Evolutionary conservation across 53 echinoderm and acorn worm genomes (phyloP), one percentile per base, ranked within the genome.

Genomic region (Holothuria leucospilota): DNA sequence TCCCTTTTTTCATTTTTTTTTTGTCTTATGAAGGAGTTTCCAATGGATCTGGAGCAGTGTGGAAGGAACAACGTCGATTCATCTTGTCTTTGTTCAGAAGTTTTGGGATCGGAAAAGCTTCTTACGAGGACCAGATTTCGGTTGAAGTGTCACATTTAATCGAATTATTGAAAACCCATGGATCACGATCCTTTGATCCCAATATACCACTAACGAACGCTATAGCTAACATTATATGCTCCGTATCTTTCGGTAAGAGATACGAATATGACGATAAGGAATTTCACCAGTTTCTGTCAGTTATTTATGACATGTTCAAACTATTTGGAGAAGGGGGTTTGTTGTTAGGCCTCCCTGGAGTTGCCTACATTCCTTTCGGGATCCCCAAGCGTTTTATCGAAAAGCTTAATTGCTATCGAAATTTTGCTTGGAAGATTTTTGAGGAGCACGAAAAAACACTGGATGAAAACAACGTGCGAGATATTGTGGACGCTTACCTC

Each of bases 31-130:
- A 64, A 83, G 84, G 84, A 26, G 69, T 94, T 49, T 88, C 78
- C 7, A 39, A 79, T 26, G 62, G 66, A 7, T 90, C 87, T 24
- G 80, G 86, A 9, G 72, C 28, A 23, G 41, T 86, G 49, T 92
- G 88, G 88, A 89, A 89, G 77, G 91, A 93, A 21, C 86, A 88
- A n/a, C 88, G 95, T 11, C 85, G 90, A 3, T 95, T 95, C 21
- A 88, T 88, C 20, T 71, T 95, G 16, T 81, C 82, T 15, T 82
- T 90, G 9, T 79, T 95, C 52, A 72, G 90, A 13, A 86, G 65
- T 58, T 86, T 93, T 23, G 95, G 95, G 28, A 89, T 92, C 65
- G 95, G 95, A 11, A 86, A 87, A 42, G 85, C 93, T 0, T 59
- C 82, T 29, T 87, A 93, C 41, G 91, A 90, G 39, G 86, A 86